Conservation (phyloP, 2,888 invertebrate genomes). For the Ophioninae sp. region DNA sequence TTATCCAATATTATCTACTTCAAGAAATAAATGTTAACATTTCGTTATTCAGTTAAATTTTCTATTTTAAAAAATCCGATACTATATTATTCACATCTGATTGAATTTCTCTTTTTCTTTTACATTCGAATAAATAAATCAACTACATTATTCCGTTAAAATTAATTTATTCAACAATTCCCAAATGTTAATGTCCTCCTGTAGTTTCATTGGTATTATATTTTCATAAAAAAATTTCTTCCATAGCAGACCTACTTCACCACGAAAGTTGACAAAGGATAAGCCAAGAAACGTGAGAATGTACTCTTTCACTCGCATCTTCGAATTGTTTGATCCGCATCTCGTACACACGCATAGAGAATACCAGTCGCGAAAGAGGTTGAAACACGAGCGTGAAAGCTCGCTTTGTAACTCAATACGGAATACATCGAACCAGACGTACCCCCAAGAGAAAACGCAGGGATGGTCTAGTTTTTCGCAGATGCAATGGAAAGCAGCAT, state of each 20-base stretch:
- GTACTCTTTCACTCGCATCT: constrained; percentile 50
- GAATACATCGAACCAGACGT: constrained; percentile 68
- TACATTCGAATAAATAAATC: too few species aligned
- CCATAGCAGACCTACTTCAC: constrained; percentile 5
- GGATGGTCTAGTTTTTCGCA: constrained; percentile 57
- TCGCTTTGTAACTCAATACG: constrained; percentile 74
- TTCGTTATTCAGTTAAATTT: too few species aligned
- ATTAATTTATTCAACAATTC: too few species aligned
- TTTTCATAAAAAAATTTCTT: background rate
- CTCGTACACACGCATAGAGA: background rate
- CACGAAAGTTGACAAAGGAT: constrained; percentile 3
- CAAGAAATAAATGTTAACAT: too few species aligned
- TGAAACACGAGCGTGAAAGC: constrained; percentile 53
- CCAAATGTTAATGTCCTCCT: too few species aligned
- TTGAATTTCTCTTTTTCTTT: too few species aligned
- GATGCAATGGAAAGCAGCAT: constrained; percentile 67
- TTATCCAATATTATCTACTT: too few species aligned
- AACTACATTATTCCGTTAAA: too few species aligned
- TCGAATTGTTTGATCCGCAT: constrained; percentile 52
- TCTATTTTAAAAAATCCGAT: too few species aligned
- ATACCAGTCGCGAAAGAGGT: background rate
- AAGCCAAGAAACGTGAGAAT: background rate
- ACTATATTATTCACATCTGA: too few species aligned
- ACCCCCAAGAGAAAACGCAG: constrained; percentile 69
- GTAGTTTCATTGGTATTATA: too few species aligned